These are phyloP conservation scores for Drosophila subobscura DNA, from an alignment of 1,140 invertebrate genomes.

Conservation along the genomic window DNA sequence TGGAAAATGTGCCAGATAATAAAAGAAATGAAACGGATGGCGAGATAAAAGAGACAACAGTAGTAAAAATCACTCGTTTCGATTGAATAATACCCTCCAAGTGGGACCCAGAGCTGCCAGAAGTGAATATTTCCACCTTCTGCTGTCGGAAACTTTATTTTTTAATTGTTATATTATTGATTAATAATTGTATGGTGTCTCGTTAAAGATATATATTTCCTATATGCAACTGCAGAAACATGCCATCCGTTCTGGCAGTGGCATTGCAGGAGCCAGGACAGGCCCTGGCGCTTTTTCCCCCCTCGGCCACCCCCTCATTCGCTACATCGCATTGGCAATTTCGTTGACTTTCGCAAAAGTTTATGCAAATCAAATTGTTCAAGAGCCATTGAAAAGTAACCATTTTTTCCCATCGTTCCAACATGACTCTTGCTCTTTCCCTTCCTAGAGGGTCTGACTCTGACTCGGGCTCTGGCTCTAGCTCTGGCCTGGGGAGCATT, in stretches of 20 bases:
- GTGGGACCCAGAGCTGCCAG: too few species aligned
- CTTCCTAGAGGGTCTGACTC: not conserved
- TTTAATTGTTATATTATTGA: too few species aligned
- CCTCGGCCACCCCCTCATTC: not conserved
- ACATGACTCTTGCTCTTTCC: too few species aligned
- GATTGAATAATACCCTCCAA: not conserved
- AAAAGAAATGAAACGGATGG: slow-evolving; percentile 2
- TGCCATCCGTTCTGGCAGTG: too few species aligned
- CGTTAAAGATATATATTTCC: too few species aligned
- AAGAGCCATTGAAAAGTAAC: slow-evolving; percentile 23
- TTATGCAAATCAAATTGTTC: slow-evolving; percentile 31
- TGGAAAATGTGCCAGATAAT: slow-evolving; percentile 28
- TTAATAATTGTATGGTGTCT: too few species aligned
- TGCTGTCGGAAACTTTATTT: too few species aligned
- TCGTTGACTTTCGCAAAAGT: slow-evolving; percentile 10
- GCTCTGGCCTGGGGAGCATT: too few species aligned
- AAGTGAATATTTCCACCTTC: too few species aligned
- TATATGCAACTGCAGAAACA: too few species aligned
- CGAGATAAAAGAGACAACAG: not conserved
- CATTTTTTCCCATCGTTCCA: slow-evolving; percentile 6
- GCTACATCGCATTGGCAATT: slow-evolving; percentile 14
- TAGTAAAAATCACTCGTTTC: not conserved
- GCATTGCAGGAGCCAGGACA: not conserved
- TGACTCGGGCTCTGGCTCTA: too few species aligned
- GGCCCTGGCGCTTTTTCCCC: not conserved